Conservation (phyloP, 2,797 vertebrate genomes). For the Acanthis flammea region DNA sequence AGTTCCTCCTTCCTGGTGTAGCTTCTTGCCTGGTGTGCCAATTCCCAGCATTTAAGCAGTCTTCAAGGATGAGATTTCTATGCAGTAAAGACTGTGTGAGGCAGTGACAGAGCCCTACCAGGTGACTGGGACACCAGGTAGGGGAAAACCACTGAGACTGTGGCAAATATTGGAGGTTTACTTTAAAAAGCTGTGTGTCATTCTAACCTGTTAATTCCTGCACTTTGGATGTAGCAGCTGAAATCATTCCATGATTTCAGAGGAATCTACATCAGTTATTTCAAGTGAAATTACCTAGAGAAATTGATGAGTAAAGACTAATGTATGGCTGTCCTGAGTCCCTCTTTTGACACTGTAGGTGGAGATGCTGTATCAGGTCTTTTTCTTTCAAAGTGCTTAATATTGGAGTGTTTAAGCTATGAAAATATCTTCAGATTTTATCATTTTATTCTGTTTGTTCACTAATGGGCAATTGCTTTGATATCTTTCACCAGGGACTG, state of each 20-base stretch:
- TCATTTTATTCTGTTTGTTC: background rate
- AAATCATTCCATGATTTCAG: background rate
- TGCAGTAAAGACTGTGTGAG: background rate
- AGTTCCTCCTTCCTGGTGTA: background rate
- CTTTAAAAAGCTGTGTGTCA: background rate
- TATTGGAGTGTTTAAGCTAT: background rate
- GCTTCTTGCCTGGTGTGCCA: background rate
- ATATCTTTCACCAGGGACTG: background rate
- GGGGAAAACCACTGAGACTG: background rate
- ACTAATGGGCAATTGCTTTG: background rate
- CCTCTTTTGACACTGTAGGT: background rate
- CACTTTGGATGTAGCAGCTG: background rate
- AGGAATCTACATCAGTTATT: background rate
- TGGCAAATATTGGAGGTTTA: background rate
- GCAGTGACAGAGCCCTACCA: background rate
- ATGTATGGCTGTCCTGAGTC: background rate
- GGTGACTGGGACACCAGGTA: background rate
- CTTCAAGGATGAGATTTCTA: background rate
- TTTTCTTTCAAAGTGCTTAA: background rate
- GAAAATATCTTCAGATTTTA: background rate
- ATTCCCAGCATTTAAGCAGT: background rate
- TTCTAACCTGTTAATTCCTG: background rate
- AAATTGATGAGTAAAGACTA: background rate
- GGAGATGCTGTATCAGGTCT: background rate
- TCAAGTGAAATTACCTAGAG: background rate